These are phyloP conservation scores for Phylloscopus collybita DNA, from an alignment of 2,797 vertebrate species.

Conservation along the genomic window DNA sequence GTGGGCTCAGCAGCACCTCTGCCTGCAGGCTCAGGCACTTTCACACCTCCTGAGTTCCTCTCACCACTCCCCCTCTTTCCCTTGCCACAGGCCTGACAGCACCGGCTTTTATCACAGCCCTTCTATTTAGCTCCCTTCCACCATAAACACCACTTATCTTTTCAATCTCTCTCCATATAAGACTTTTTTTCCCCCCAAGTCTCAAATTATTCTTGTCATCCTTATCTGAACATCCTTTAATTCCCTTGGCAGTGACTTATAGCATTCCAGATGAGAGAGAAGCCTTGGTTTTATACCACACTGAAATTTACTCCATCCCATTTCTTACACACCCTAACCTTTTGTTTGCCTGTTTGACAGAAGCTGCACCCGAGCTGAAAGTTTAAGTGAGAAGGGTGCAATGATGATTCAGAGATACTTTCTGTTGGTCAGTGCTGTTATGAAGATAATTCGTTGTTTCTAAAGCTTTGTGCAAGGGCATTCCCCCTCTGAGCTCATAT, in stretches of 20 bases:
- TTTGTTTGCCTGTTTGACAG: slow-evolving; percentile 46
- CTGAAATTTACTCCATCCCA: slow-evolving; percentile 45
- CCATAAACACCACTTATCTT: slow-evolving; percentile 64
- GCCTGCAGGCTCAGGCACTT: not conserved
- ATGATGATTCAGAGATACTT: not conserved
- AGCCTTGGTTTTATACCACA: slow-evolving; percentile 43
- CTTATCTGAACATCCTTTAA: slow-evolving; percentile 71
- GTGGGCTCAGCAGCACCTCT: not conserved
- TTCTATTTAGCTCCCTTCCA: slow-evolving; percentile 61
- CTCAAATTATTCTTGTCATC: slow-evolving; percentile 71
- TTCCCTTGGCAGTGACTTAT: slow-evolving; percentile 67
- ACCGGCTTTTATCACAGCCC: not conserved
- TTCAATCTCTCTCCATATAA: slow-evolving; percentile 54
- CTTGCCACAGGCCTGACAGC: slow-evolving; percentile 23
- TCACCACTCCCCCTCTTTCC: not conserved
- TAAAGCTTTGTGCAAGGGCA: not conserved
- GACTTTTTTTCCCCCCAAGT: slow-evolving; percentile 19
- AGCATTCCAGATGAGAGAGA: slow-evolving; percentile 55
- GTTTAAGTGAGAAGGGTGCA: not conserved
- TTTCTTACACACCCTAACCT: slow-evolving; percentile 46
- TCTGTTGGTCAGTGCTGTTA: not conserved
- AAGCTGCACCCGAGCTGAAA: not conserved
- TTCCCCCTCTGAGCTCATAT: not conserved
- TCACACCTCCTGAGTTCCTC: not conserved
- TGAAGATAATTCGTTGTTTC: not conserved